Evolutionary conservation across 2,797 vertebrate genomes (phyloP), one percentile per base, ranked within the genome.

Genomic region (Darevskia nairensis): DNA sequence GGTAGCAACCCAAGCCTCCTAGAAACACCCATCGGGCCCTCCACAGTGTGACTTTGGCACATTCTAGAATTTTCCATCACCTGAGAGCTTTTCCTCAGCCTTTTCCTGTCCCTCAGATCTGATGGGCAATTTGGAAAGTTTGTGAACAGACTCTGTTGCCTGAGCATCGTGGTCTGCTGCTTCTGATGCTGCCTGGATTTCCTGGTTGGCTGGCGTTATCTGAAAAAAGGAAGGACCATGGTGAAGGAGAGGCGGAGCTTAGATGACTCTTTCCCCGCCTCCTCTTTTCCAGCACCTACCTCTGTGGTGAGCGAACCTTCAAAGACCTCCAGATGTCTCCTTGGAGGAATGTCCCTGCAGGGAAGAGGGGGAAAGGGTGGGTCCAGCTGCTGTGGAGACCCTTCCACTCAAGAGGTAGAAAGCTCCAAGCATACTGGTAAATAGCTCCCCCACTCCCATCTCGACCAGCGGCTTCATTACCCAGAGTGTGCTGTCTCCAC

Each of bases 31-130:
- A 8, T 32, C 13, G 17, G 23, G 19, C 25, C 83, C 32, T 61
- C 41, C 39, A 74, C 39, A 85, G n/a, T 85, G 32, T 66, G 25
- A 64, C 46, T 64, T 74, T 39, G 29, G 6, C 44, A 50, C 39
- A 81, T 89, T 81, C 83, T n/a, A 89, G 41, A 81, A 81, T 13
- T 29, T 85, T 68, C 23, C 41, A n/a, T 89, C 59, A 89, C 88
- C 88, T 89, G 88, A 76, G 59, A 81, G 72, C n/a, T 76, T 76
- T 61, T 81, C 69, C 46, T 50, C 41, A 68, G 8, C 32, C 19
- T 55, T n/a, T 59, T 81, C 41, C n/a, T 69, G 32, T 71, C 81
- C 74, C 44, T 89, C 83, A 68, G n/a, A 29, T 55, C n/a, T 89
- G 32, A 10, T 7, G 39, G 50, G 17, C 9, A 27, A 50, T n/a